Evolutionary conservation across 2,888 invertebrate genomes (phyloP), one percentile per base, ranked within the genome.

Genomic region (Hirtodrosophila cameraria): DNA sequence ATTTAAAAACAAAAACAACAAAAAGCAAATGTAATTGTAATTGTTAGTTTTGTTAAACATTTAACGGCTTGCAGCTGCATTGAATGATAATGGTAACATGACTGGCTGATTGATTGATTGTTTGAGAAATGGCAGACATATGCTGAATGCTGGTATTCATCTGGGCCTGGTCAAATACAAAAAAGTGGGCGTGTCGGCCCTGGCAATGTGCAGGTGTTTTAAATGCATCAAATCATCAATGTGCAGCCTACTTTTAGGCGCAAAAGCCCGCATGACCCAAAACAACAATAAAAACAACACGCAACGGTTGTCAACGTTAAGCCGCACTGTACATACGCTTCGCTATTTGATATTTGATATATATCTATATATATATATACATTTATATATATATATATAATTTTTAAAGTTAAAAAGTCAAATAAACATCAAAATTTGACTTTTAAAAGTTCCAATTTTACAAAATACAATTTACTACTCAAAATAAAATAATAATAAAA

Each of bases 161-260:
- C 7, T 8, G 8, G 4, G 9, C 6, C 7, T n/a, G n/a, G n/a
- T n/a, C n/a, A n/a, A n/a, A n/a, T 16, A n/a, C 7, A 15, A 3
- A 23, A 12, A 5, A 1, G 36, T 2, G 4, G 42, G 61, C 54
- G 61, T 54, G 61, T n/a, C 64, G 58, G 12, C 61, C 43, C 38
- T 79, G 65, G 30, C 60, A 68, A 60, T 58, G 57, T 81, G 66
- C 65, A 52, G 65, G 65, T 63, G 53, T 38, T 72, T 58, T 66
- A 42, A 66, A 52, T 62, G 67, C 59, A 55, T 49, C 46, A 38
- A 50, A n/a, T n/a, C n/a, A n/a, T n/a, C n/a, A n/a, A 35, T 72
- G 57, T 60, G 66, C 67, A 70, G 74, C 49, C 73, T 66, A 76
- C 60, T 64, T 82, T 64, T 55, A 53, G 60, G 46, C 46, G n/a